phyloP scores from a whole-genome alignment of 2,888 invertebrate genomes.

The Nymphalis urticae region DNA sequence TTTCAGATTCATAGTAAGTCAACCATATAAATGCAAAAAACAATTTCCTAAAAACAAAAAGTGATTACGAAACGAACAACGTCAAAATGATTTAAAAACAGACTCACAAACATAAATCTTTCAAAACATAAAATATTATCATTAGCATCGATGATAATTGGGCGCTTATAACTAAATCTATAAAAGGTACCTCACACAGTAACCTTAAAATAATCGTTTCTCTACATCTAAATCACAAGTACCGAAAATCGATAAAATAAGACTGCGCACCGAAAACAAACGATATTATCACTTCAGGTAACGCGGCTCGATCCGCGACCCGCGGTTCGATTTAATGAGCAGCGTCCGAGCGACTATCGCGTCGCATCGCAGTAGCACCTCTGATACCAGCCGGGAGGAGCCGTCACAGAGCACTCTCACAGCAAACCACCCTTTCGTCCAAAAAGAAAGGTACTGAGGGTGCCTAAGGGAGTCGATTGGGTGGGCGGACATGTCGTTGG shows the following conservation, averaged over 20 bases:
- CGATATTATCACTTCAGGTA: constrained; percentile 25
- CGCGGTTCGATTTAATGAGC: constrained; percentile 34
- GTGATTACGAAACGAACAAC: constrained; percentile 57
- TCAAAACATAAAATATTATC: constrained; percentile 52
- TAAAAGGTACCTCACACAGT: constrained; percentile 45
- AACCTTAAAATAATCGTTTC: constrained; percentile 40
- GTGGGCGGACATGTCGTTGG: constrained; percentile 50
- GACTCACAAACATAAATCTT: constrained; percentile 49
- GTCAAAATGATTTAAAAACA: constrained; percentile 61
- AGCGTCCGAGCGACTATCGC: constrained; percentile 34
- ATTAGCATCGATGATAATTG: constrained; percentile 39
- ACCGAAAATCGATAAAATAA: constrained; percentile 43
- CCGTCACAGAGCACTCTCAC: constrained; percentile 40
- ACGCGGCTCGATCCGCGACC: constrained; percentile 33
- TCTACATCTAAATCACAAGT: constrained; percentile 55
- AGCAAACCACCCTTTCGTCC: constrained; percentile 93
- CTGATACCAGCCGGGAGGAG: constrained; percentile 7
- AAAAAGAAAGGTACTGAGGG: constrained; percentile 89
- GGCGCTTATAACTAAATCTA: constrained; percentile 31
- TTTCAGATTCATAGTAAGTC: constrained; percentile 41
- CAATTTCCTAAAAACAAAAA: constrained; percentile 49
- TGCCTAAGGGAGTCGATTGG: constrained; percentile 83
- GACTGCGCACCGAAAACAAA: constrained; percentile 35
- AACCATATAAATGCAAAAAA: constrained; percentile 67
- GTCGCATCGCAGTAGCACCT: constrained; percentile 26